These are phyloP conservation scores for honey bee (Apis mellifera) DNA, from an alignment of 1,140 invertebrate species.

Conservation along the genomic window Amel_HAv3.1 CM009932.2:5411001-5411500, in stretches of 20 bases:
- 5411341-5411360: no score
- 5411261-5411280: background rate
- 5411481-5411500: background rate
- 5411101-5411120: background rate
- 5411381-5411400: no score
- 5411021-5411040: background rate
- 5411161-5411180: background rate
- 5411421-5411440: no score
- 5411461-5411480: no score
- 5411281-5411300: background rate
- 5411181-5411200: constrained; percentile 3
- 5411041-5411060: background rate
- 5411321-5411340: no score
- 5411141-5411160: constrained; percentile 15
- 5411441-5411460: no score
- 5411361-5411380: no score
- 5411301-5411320: background rate
- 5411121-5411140: constrained; percentile 4
- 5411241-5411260: background rate
- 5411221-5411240: background rate
- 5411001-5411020: constrained; percentile 2
- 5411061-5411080: background rate
- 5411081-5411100: constrained; percentile 17
- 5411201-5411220: constrained; percentile 6
- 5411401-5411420: no score